phyloP scores from a whole-genome alignment of 1,140 invertebrate species.

The Medauroidea extradentata region DNA sequence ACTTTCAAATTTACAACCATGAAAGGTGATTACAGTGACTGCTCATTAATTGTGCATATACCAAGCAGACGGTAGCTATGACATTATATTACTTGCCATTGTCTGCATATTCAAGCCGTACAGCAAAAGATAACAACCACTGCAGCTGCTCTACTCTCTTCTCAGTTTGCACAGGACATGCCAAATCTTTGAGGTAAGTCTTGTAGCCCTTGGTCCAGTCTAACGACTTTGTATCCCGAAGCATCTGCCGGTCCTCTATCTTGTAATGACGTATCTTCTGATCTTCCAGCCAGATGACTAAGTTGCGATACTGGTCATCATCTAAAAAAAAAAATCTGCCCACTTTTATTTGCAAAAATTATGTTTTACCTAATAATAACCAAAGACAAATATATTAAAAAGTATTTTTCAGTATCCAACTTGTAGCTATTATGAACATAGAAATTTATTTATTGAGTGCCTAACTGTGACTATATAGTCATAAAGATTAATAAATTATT shows the following conservation, averaged over 20 bases:
- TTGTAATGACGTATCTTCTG: constrained; percentile 88
- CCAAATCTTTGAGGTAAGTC: constrained; percentile 71
- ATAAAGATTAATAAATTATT: too few species aligned
- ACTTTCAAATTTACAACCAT: not conserved
- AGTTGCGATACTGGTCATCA: constrained; percentile 68
- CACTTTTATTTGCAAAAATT: not conserved
- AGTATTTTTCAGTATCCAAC: not conserved
- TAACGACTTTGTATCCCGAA: constrained; percentile 59
- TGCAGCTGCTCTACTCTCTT: constrained; percentile 63
- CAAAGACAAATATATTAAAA: not conserved
- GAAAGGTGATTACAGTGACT: too few species aligned
- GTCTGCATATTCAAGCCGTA: constrained; percentile 78
- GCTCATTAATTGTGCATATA: too few species aligned
- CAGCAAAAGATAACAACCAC: constrained; percentile 81
- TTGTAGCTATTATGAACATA: not conserved
- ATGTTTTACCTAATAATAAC: too few species aligned
- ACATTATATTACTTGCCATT: constrained; percentile 55
- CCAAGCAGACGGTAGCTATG: too few species aligned
- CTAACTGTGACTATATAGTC: too few species aligned
- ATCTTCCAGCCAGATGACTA: constrained; percentile 89
- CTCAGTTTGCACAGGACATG: constrained; percentile 50
- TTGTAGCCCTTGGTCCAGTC: constrained; percentile 70
- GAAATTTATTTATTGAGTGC: too few species aligned
- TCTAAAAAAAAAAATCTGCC: constrained; percentile 52
- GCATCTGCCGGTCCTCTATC: constrained; percentile 69